These are phyloP conservation scores for Standfussiana lucernea DNA, from an alignment of 2,888 invertebrate genomes.

Conservation along the genomic window DNA sequence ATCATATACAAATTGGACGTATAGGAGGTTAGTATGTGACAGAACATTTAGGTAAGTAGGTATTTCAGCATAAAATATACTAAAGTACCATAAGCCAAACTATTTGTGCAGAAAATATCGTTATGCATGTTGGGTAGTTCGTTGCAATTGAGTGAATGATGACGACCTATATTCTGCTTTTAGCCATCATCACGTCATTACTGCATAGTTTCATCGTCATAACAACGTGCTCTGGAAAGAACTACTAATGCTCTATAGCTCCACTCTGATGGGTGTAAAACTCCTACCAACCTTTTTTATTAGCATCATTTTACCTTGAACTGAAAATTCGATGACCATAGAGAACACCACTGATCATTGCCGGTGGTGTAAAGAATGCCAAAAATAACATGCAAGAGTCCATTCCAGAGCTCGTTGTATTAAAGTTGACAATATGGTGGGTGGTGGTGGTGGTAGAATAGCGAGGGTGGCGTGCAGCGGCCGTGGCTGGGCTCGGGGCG, in stretches of 20 bases:
- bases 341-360: not conserved
- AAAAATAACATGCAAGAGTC: constrained; percentile 7
- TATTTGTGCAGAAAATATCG: not conserved
- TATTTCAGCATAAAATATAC: not conserved
- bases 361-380: not conserved
- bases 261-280: not conserved
- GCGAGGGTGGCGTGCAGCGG: constrained; percentile 73
- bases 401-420: constrained; percentile 73
- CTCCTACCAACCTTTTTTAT: not conserved
- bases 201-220: constrained; percentile 44
- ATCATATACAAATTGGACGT: not conserved
- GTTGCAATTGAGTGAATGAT: constrained; percentile 15
- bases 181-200: constrained; percentile 37
- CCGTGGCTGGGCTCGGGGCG: constrained; percentile 63
- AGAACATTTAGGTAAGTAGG: not conserved
- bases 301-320: not conserved
- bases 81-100: not conserved
- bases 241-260: not conserved
- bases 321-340: not conserved
- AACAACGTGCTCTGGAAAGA: constrained; percentile 49
- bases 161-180: constrained; percentile 23
- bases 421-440: constrained; percentile 90
- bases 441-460: constrained; percentile 82
- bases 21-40: not conserved
- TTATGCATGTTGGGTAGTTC: constrained; percentile 25